Conservation (phyloP, 2,113 vertebrate species). For the Grantiella picta region DNA sequence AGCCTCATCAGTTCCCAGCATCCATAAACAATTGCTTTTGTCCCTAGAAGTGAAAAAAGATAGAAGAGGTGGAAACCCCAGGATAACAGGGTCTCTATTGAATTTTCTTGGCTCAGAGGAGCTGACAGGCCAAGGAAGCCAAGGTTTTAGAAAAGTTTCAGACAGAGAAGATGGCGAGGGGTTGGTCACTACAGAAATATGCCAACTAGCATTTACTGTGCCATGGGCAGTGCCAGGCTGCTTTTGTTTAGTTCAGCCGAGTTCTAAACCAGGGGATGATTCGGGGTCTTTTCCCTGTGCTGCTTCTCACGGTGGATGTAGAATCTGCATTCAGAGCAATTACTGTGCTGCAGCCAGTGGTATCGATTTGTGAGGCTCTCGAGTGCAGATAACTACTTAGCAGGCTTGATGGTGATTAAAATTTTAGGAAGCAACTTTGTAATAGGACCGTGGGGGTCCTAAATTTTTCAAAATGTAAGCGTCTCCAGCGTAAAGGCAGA, state of each 20-base stretch:
- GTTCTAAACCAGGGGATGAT: slow-evolving; percentile 12
- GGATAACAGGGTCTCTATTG: slow-evolving; percentile 49
- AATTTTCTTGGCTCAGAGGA: slow-evolving; percentile 48
- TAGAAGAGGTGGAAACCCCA: slow-evolving; percentile 39
- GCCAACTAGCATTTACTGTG: slow-evolving; percentile 19
- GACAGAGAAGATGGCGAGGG: slow-evolving; percentile 12
- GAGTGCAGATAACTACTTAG: slow-evolving; percentile 2
- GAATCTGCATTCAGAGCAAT: slow-evolving; percentile 36
- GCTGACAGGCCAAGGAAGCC: slow-evolving; percentile 24
- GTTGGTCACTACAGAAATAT: slow-evolving; percentile 7
- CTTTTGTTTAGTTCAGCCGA: slow-evolving; percentile 6
- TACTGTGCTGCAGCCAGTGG: not conserved
- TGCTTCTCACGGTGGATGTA: not conserved
- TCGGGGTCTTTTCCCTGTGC: not conserved
- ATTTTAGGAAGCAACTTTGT: slow-evolving; percentile 38
- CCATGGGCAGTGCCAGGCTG: not conserved
- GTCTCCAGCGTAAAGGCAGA: not conserved
- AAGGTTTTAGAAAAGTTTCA: slow-evolving; percentile 52
- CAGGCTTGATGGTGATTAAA: slow-evolving; percentile 30
- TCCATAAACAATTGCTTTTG: slow-evolving; percentile 43
- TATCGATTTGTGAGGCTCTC: slow-evolving; percentile 27
- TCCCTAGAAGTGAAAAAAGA: slow-evolving; percentile 34
- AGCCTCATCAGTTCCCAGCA: slow-evolving; percentile 20
- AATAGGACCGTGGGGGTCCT: not conserved
- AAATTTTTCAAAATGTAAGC: slow-evolving; percentile 6